Evolutionary conservation across 2,113 vertebrate species (phyloP).

Genomic region (Globicephala melas): DNA sequence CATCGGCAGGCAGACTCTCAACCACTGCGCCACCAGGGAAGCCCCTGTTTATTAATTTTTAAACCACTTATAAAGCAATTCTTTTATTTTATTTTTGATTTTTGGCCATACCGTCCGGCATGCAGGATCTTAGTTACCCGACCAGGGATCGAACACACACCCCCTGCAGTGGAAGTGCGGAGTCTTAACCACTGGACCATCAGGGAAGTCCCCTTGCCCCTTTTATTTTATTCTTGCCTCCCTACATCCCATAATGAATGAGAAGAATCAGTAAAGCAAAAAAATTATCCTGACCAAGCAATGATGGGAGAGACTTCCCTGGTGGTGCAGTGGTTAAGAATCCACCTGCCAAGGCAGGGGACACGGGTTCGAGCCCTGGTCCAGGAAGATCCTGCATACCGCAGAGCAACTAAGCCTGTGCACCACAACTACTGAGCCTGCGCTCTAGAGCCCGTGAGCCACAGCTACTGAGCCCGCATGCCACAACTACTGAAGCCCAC

Average conservation of each 20-base stretch:
- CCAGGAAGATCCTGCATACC: too few species aligned
- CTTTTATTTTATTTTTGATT: background rate
- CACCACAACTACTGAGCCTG: too few species aligned
- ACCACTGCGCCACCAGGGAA: too few species aligned
- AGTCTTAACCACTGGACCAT: background rate
- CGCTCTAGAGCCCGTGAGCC: too few species aligned
- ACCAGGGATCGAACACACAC: background rate
- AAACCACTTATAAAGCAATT: background rate
- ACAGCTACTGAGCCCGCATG: too few species aligned
- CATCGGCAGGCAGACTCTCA: too few species aligned
- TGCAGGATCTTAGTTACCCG: background rate
- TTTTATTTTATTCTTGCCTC: background rate
- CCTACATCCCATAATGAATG: background rate
- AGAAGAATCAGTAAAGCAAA: background rate
- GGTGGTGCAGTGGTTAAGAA: too few species aligned
- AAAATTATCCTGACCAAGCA: background rate
- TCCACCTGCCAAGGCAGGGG: too few species aligned
- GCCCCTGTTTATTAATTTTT: background rate
- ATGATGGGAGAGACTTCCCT: background rate
- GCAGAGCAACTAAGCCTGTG: too few species aligned
- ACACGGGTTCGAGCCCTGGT: too few species aligned
- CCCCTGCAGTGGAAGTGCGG: rapidly evolving
- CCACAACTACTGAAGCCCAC: too few species aligned
- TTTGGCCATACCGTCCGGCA: background rate
- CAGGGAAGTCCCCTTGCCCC: background rate